These are phyloP conservation scores for Hypomesus transpacificus DNA, from an alignment of 2,113 vertebrate genomes.

Conservation along the genomic window DNA sequence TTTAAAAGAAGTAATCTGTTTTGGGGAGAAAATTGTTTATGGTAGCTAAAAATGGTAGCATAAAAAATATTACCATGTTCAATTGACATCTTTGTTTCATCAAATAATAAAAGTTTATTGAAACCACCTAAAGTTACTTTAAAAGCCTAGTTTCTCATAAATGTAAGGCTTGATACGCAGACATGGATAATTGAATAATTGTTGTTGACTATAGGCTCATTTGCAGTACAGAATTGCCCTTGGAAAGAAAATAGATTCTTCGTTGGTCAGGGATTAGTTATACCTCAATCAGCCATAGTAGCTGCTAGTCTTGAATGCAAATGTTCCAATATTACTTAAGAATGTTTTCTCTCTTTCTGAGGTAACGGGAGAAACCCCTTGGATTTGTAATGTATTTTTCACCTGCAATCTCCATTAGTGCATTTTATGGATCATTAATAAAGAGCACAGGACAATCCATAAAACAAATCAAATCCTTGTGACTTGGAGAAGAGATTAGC, in stretches of 20 bases:
- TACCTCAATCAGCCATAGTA: constrained; percentile 46
- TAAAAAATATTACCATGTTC: not conserved
- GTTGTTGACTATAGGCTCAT: constrained; percentile 36
- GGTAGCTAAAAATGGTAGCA: no score
- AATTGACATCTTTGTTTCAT: not conserved
- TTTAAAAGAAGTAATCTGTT: no score
- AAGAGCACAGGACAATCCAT: constrained; percentile 34
- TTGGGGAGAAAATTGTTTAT: no score
- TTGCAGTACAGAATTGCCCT: constrained; percentile 23
- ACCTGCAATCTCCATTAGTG: constrained; percentile 50
- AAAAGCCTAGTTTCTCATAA: constrained; percentile 13
- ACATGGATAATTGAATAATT: constrained; percentile 38
- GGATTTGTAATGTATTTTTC: constrained; percentile 48
- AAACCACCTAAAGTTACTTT: not conserved
- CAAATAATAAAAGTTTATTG: not conserved
- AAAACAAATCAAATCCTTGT: constrained; percentile 43
- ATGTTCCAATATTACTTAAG: constrained; percentile 42
- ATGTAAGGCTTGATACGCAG: constrained; percentile 7
- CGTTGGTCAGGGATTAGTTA: constrained; percentile 36
- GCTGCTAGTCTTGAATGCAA: constrained; percentile 30
- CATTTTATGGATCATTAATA: constrained; percentile 64
- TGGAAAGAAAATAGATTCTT: constrained; percentile 18
- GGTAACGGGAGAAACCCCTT: constrained; percentile 11
- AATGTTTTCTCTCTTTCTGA: constrained; percentile 51
- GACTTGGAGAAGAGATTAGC: constrained; percentile 33